These are phyloP conservation scores for Montipora capricornis DNA, from an alignment of 64 coral and sea anemone species.

Conservation along the genomic window DNA sequence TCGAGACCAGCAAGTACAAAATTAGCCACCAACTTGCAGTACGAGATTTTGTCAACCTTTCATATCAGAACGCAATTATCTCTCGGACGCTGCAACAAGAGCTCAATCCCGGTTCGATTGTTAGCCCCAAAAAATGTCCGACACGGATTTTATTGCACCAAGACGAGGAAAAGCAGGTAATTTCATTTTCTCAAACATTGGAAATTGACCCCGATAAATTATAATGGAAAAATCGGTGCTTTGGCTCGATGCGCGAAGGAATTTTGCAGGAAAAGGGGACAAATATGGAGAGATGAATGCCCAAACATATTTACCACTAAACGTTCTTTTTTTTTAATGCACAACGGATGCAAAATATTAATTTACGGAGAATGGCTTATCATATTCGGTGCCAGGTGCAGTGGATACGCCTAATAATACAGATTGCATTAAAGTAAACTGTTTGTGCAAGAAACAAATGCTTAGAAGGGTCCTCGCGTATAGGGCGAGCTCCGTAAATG, in stretches of 20 bases:
- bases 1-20: slow-evolving; percentile 37
- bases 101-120: background rate
- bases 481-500: background rate
- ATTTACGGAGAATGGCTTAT: slow-evolving; percentile 1
- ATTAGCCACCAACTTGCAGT: slow-evolving; percentile 16
- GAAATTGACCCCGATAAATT: background rate
- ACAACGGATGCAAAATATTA: background rate
- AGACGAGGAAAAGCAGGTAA: slow-evolving; percentile 28
- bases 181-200: background rate
- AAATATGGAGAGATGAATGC: background rate
- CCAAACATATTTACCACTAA: background rate
- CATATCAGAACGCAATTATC: slow-evolving; percentile 4
- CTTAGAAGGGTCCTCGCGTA: background rate
- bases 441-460: background rate
- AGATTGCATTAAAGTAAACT: slow-evolving; percentile 23
- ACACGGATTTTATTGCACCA: background rate
- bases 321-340: background rate
- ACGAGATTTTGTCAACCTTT: slow-evolving; percentile 10
- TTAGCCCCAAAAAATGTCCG: background rate
- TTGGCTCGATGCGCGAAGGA: background rate
- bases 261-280: background rate
- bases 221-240: background rate
- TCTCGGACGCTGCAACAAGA: background rate
- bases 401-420: slow-evolving; percentile 26
- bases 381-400: background rate